These are phyloP conservation scores for Leptinotarsa peninsularis DNA, from an alignment of 2,888 invertebrate genomes.

Conservation along the genomic window DNA sequence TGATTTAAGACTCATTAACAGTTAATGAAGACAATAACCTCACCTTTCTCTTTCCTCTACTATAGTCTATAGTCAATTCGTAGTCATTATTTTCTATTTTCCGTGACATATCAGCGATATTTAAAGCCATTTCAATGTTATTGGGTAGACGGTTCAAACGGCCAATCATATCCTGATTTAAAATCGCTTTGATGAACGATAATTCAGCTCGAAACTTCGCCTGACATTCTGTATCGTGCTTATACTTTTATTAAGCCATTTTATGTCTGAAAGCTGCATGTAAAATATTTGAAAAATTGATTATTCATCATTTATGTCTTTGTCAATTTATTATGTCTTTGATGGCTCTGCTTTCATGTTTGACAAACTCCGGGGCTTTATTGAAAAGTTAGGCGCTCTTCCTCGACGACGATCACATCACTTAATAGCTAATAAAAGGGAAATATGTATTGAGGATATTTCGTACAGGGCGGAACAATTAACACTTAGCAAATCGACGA, in stretches of 20 bases:
- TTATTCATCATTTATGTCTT: constrained; percentile 60
- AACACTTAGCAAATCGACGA: too few species aligned
- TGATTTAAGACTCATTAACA: too few species aligned
- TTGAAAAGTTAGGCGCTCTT: constrained; percentile 46
- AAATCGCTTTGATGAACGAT: constrained; percentile 4
- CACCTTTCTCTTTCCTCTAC: not conserved
- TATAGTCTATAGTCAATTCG: not conserved
- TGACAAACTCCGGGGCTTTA: constrained; percentile 48
- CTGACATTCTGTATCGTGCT: constrained; percentile 57
- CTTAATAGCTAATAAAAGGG: constrained; percentile 42
- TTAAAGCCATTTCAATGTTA: constrained; percentile 39
- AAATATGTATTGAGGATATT: constrained; percentile 19
- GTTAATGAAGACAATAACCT: too few species aligned
- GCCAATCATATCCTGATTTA: constrained; percentile 15
- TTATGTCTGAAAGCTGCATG: constrained; percentile 59
- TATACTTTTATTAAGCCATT: constrained; percentile 63
- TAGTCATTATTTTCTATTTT: not conserved
- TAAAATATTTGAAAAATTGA: constrained; percentile 63
- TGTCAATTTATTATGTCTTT: constrained; percentile 58
- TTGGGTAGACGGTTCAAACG: constrained; percentile 29
- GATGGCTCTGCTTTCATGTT: constrained; percentile 51
- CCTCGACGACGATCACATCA: constrained; percentile 31
- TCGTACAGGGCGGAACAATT: not conserved
- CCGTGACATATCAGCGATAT: constrained; percentile 35
- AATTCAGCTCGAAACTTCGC: constrained; percentile 29